Percentiles rank a stretch among this genome's conserved stretches.
Conservation (phyloP, 1,140 invertebrate species). For the Macrocentrus cingulum region DNA sequence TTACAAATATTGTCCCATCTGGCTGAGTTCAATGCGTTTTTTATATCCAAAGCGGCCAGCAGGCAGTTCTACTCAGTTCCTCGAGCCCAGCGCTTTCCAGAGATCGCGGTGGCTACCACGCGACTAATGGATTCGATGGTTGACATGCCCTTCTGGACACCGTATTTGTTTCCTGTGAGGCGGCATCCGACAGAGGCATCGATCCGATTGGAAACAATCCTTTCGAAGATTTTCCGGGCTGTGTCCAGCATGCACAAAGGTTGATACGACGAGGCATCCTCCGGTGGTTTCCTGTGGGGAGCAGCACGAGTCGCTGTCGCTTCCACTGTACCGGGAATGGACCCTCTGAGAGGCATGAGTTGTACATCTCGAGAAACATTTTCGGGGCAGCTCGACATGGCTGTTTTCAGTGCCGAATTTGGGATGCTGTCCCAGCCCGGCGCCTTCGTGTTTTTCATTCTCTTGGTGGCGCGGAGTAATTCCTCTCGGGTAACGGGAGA, state of each 20-base stretch:
- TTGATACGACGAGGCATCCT: constrained; percentile 19
- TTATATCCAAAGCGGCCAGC: constrained; percentile 28
- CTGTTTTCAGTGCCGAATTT: too few relatives aligned
- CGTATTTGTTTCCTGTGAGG: constrained; percentile 38
- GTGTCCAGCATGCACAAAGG: constrained; percentile 36
- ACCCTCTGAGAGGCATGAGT: constrained; percentile 3
- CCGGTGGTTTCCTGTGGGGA: constrained; percentile 20
- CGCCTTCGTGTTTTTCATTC: not conserved
- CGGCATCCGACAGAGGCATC: constrained; percentile 9
- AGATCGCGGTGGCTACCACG: constrained; percentile 21
- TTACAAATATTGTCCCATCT: constrained; percentile 29
- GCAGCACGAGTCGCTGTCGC: constrained; percentile 22
- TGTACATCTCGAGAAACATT: constrained; percentile 20
- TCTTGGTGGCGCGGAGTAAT: constrained; percentile 1
- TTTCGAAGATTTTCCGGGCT: constrained; percentile 33
- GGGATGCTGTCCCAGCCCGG: constrained; percentile 11
- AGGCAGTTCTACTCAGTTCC: not conserved
- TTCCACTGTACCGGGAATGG: constrained; percentile 27
- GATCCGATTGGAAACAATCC: constrained; percentile 24
- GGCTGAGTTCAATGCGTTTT: constrained; percentile 36
- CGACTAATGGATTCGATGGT: constrained; percentile 40
- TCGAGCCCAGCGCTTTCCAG: not conserved
- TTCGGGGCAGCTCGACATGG: too few relatives aligned
- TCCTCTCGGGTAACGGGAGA: constrained; percentile 1
- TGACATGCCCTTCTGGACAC: constrained; percentile 38